Evolutionary conservation across 2,888 invertebrate species (phyloP), one percentile per base, ranked within the genome.

Genomic region (Macaria notata): DNA sequence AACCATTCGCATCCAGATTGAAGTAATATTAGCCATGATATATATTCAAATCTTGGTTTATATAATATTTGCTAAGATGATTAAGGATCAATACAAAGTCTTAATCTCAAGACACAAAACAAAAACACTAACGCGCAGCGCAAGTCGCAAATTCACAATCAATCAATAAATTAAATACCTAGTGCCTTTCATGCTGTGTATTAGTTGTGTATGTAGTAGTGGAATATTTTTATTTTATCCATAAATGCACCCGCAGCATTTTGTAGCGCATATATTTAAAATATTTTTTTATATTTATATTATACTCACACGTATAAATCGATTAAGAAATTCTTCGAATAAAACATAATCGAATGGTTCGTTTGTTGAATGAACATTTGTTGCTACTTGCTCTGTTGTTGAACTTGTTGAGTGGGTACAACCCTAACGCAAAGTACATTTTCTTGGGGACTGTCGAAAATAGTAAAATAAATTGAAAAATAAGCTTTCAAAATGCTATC

Each of bases 401-500:
- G 6, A 9, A 6, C n/a, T 54, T 51, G 58, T 50, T 52, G 49
- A 49, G 38, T 56, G 42, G 50, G 56, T 36, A 59, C 66, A 67
- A 58, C 84, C 75, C 86, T 86, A 86, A 70, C 81, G 81, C 78
- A 78, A 83, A 81, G 83, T 82, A 79, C 70, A 72, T 79, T 81
- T 78, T 75, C 41, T 59, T 59, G 64, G 68, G 76, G 80, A 65
- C 78, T 83, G 84, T 83, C 78, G 83, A 74, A 75, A 78, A 78
- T 77, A 75, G 56, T 64, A 51, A 72, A 76, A 65, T 76, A 69
- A 69, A 66, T 70, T 71, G 49, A 61, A 77, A 76, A 78, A 78
- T 81, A 71, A 69, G 69, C 69, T 66, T 64, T 67, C 71, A 93
- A 92, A 91, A 94, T 95, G 95, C 86, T 94, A 81, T 94, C 94